A percentile compares a stretch with the other conserved stretches of the same genome.
These are phyloP conservation scores for Scophthalmus maximus DNA, from an alignment of 2,113 vertebrate genomes.

Conservation along the genomic window DNA sequence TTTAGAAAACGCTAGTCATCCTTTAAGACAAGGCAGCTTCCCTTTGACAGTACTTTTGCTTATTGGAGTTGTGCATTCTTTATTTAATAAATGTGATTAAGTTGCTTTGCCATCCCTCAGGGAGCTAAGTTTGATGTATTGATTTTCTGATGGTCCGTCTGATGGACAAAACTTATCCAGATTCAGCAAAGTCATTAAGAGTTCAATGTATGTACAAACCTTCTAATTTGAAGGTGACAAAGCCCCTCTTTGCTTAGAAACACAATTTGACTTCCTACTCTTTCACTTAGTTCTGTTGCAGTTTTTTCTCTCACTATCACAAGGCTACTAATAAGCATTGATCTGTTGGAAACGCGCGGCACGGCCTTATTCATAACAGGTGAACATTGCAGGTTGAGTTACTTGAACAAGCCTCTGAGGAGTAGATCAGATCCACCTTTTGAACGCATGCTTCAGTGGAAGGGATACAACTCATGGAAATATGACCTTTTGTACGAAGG, in stretches of 20 bases:
- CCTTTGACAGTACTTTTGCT: not conserved
- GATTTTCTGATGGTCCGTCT: slow-evolving; percentile 1
- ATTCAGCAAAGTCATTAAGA: not conserved
- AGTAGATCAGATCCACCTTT: slow-evolving; percentile 1
- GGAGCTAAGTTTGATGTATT: not conserved
- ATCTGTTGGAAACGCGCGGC: not conserved
- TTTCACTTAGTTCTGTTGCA: slow-evolving; percentile 1
- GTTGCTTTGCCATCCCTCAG: not conserved
- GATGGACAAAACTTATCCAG: not conserved
- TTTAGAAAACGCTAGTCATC: not conserved
- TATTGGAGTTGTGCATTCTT: not conserved
- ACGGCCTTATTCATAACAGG: not conserved
- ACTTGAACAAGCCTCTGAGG: not conserved
- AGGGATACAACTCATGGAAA: not conserved
- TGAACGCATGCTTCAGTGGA: not conserved
- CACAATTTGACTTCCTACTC: not conserved
- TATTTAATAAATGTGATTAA: not conserved
- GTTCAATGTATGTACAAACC: not conserved
- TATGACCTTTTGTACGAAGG: not conserved
- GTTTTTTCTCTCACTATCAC: not conserved
- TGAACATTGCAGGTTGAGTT: not conserved
- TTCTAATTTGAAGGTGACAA: too few species aligned
- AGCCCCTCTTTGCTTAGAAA: not conserved
- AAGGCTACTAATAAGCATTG: not conserved
- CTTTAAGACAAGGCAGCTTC: not conserved